Evolutionary conservation across 1,140 invertebrate species (phyloP).

Genomic region (Drosophila kepulauana): DNA sequence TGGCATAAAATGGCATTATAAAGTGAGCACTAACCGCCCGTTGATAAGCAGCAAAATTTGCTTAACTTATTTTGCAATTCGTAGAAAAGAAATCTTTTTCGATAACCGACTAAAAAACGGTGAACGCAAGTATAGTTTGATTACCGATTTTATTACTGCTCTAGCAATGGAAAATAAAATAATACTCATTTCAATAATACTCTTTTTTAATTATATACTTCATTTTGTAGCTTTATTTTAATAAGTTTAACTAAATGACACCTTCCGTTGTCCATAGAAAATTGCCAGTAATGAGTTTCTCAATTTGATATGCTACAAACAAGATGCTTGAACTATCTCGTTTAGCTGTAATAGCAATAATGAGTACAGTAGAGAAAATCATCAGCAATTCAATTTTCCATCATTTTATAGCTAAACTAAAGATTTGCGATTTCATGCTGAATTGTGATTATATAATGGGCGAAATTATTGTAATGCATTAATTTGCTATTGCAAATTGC

Average conservation of each 20-base stretch:
- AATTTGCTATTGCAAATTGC: slow-evolving; percentile 9
- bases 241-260: slow-evolving; percentile 6
- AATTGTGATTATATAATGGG: slow-evolving; percentile 16
- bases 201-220: background rate
- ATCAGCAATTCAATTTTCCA: slow-evolving; percentile 8
- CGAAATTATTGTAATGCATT: slow-evolving; percentile 14
- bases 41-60: slow-evolving; percentile 21
- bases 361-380: slow-evolving; percentile 8
- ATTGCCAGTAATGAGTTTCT: slow-evolving; percentile 14
- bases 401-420: slow-evolving; percentile 2
- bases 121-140: slow-evolving; percentile 20
- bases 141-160: slow-evolving; percentile 13
- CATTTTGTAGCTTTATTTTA: slow-evolving; percentile 3
- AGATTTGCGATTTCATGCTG: slow-evolving; percentile 21
- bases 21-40: slow-evolving; percentile 2
- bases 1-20: slow-evolving; percentile 10
- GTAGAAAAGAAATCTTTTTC: slow-evolving; percentile 17
- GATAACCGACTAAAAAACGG: slow-evolving; percentile 23
- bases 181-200: background rate
- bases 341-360: background rate
- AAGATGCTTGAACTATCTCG: slow-evolving; percentile 8
- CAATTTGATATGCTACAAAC: slow-evolving; percentile 4
- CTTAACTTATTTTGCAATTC: slow-evolving; percentile 19
- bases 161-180: background rate
- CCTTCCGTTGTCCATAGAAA: slow-evolving; percentile 5